These are phyloP conservation scores for Camptogramma bilineatum DNA, from an alignment of 2,888 invertebrate genomes.

Conservation along the genomic window DNA sequence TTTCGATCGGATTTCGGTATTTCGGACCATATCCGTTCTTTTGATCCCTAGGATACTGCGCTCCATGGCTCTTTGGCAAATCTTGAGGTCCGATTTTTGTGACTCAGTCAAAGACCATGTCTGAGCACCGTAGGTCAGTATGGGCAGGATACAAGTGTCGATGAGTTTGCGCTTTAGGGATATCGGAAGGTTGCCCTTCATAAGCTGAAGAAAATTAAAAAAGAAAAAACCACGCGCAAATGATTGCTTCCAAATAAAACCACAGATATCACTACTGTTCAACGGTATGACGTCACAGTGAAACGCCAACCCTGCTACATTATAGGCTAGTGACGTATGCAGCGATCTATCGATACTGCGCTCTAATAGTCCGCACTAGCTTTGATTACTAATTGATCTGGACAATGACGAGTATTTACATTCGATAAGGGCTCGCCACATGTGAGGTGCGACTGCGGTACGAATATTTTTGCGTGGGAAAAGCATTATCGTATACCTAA, in stretches of 20 bases:
- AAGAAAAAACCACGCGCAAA: background rate
- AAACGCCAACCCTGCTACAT: slow-evolving; percentile 4
- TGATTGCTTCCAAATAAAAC: background rate
- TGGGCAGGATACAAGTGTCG: too few species aligned
- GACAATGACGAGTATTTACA: slow-evolving; percentile 38
- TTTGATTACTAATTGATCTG: slow-evolving; percentile 66
- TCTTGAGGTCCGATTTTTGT: too few species aligned
- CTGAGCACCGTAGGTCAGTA: too few species aligned
- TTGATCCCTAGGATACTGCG: too few species aligned
- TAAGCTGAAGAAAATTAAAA: too few species aligned
- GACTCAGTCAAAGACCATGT: too few species aligned
- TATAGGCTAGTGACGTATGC: slow-evolving; percentile 61
- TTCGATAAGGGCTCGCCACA: slow-evolving; percentile 22
- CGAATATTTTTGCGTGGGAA: background rate
- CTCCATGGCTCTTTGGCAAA: too few species aligned
- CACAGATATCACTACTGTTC: background rate
- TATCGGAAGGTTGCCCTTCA: too few species aligned
- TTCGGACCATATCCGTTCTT: too few species aligned
- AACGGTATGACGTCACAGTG: slow-evolving; percentile 9
- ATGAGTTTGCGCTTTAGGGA: too few species aligned
- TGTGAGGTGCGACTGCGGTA: background rate
- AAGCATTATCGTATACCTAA: too few species aligned
- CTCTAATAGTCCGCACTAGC: slow-evolving; percentile 52
- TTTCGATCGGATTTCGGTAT: too few species aligned
- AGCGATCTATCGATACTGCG: slow-evolving; percentile 65